Evolutionary conservation across 2,797 vertebrate species (phyloP).

Genomic region (Numenius phaeopus): DNA sequence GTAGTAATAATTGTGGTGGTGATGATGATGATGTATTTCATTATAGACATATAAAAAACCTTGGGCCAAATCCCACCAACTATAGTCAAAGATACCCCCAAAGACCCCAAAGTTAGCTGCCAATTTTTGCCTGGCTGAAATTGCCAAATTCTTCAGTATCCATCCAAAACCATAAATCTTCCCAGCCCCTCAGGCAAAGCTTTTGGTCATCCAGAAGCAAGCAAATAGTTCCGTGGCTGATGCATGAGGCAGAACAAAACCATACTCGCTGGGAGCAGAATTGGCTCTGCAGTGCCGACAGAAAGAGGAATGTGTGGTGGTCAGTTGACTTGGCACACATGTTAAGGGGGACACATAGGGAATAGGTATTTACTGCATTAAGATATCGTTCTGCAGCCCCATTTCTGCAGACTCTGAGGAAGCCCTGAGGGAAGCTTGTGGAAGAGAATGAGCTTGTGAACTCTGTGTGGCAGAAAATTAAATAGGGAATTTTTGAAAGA

Average conservation of each 20-base stretch:
- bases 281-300: slow-evolving; percentile 4
- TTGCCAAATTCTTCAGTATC: not conserved
- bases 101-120: not conserved
- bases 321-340: not conserved
- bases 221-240: not conserved
- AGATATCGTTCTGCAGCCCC: not conserved
- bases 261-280: not conserved
- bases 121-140: slow-evolving; percentile 4
- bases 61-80: not conserved
- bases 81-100: not conserved
- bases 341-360: not conserved
- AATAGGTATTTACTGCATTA: not conserved
- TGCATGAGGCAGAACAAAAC: slow-evolving; percentile 12
- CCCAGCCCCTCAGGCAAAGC: not conserved
- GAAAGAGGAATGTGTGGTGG: not conserved
- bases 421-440: not conserved
- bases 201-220: slow-evolving; percentile 6
- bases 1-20: not conserved
- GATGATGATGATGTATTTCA: not conserved
- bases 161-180: not conserved
- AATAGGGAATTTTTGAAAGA: not conserved
- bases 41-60: not conserved
- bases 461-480: not conserved
- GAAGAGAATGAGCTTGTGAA: not conserved
- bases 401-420: not conserved